Conservation (phyloP, 1,140 invertebrate species). For the Apis dorsata region DNA sequence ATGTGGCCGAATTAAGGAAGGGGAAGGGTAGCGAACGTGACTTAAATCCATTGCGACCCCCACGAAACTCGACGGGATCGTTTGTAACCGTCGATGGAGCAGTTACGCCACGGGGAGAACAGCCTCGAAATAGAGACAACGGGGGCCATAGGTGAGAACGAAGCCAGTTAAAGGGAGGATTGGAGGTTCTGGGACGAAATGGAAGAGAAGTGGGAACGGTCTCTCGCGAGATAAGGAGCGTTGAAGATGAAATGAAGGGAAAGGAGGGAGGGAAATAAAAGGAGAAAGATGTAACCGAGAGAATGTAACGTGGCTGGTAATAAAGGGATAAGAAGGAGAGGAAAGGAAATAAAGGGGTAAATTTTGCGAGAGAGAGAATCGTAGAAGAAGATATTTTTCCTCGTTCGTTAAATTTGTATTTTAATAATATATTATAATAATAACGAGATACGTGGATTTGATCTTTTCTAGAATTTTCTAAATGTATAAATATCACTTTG, state of each 20-base stretch:
- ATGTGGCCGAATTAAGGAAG: slow-evolving; percentile 60
- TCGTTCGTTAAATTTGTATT: not conserved
- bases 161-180: not conserved
- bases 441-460: too few species aligned
- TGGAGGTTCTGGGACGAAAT: not conserved
- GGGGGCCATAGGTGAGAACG: slow-evolving; percentile 16
- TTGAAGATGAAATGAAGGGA: not conserved
- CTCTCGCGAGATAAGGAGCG: slow-evolving; percentile 40
- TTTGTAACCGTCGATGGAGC: slow-evolving; percentile 61
- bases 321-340: not conserved
- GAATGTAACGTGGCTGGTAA: not conserved
- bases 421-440: not conserved
- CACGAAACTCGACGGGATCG: slow-evolving; percentile 57
- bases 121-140: slow-evolving; percentile 33
- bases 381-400: too few species aligned
- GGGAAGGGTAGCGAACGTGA: slow-evolving; percentile 52
- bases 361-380: not conserved
- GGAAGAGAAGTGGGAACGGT: slow-evolving; percentile 15
- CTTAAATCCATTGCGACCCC: slow-evolving; percentile 68
- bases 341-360: not conserved
- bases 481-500: too few species aligned
- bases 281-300: not conserved
- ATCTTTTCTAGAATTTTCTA: too few species aligned
- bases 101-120: slow-evolving; percentile 37
- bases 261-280: not conserved